Evolutionary conservation across 2,113 vertebrate species (phyloP), one percentile per base, ranked within the genome.

Genomic region (Amphilophus citrinellus): DNA sequence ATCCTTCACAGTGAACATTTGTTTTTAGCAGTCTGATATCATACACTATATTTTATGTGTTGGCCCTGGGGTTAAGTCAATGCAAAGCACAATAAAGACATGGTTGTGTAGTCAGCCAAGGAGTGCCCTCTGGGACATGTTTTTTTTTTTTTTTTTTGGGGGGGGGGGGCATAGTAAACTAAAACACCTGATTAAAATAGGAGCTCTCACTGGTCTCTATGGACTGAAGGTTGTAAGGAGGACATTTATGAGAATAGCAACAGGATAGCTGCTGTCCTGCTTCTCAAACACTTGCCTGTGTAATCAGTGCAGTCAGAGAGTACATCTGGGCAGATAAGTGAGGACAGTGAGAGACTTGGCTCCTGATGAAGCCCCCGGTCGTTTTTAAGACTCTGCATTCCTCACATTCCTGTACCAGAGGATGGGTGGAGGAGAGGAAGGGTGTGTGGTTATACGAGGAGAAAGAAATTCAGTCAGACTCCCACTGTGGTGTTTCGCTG

Each of bases 321-420:
- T 18, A 10, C 20, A 66, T 56, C 30, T 62, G 65, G 42, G 57
- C 24, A 53, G 30, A 37, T 18, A 22, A 56, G 82, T 50, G 66
- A 82, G 80, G 24, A 57, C 27, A 14, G 63, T 8, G 27, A 65
- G 84, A 75, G 53, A 77, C 82, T 81, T 42, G 24, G 61, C 61
- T 77, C 53, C 71, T 60, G 82, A 89, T 77, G 62, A 88, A 66
- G 47, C 83, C 53, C 66, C 32, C 68, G 44, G 73, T 91, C 22
- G 44, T 84, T 85, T 85, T 86, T 65, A 82, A 53, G 77, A 84
- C 82, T 82, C 50, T 20, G 86, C 93, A 95, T 95, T 93, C 93
- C 78, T 91, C 50, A 11, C 87, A 95, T 95, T 94, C 94, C 77
- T 81, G 32, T 10, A 57, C 53, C 47, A 76, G 77, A 85, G 80